phyloP scores from a whole-genome alignment of 2,113 vertebrate genomes.

The Redunca redunca region DNA sequence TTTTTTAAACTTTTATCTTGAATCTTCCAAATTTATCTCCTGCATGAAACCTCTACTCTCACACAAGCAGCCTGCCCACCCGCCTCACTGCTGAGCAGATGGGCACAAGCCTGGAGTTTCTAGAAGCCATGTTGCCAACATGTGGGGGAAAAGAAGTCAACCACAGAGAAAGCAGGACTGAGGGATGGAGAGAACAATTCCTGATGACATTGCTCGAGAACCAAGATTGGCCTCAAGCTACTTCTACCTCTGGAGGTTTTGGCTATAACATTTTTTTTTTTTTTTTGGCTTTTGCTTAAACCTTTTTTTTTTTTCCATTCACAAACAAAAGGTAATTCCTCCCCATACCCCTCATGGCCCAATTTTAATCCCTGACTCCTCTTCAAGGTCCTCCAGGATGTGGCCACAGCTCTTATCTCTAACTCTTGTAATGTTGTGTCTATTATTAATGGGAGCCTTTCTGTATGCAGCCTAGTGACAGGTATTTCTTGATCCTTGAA shows the following conservation, averaged over 20 bases:
- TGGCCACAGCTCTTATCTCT: background rate
- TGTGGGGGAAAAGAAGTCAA: background rate
- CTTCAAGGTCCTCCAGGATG: background rate
- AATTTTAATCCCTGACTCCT: background rate
- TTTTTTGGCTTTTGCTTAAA: background rate
- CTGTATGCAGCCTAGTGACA: background rate
- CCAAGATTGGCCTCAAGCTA: background rate
- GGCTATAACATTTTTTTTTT: background rate
- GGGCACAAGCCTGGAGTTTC: background rate
- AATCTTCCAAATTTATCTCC: constrained; percentile 20
- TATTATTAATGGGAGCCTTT: background rate
- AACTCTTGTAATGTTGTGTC: background rate
- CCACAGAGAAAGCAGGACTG: background rate
- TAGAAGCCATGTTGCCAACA: background rate
- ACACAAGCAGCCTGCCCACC: background rate
- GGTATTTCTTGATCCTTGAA: background rate
- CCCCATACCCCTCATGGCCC: background rate
- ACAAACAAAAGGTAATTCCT: background rate
- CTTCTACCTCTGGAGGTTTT: background rate
- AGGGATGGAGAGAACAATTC: background rate
- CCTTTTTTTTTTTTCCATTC: too few species aligned
- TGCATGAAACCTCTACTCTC: background rate
- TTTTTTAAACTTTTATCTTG: background rate
- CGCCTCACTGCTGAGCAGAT: background rate
- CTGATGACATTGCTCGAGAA: background rate